Evolutionary conservation across 1,140 invertebrate genomes (phyloP).

Genomic region (Temnothorax curvispinosus): DNA sequence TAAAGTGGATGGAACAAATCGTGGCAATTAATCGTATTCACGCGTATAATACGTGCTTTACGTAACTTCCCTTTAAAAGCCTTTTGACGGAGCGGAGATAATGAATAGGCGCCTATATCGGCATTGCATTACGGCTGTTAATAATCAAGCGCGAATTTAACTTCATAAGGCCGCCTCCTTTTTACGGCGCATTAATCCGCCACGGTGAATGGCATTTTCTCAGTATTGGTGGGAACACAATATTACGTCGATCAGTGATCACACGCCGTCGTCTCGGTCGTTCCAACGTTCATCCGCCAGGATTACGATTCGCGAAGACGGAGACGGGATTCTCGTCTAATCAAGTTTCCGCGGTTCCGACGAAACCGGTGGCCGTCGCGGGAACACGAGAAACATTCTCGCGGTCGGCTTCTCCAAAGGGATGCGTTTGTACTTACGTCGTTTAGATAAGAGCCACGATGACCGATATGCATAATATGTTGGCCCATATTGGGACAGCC

Average conservation of each 20-base stretch:
- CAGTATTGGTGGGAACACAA: slow-evolving; percentile 24
- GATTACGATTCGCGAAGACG: neutral
- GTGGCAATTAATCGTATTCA: slow-evolving; percentile 66
- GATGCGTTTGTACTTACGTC: slow-evolving; percentile 75
- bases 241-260: slow-evolving; percentile 26
- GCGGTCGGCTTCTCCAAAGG: slow-evolving; percentile 80
- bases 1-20: slow-evolving; percentile 67
- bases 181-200: slow-evolving; percentile 19
- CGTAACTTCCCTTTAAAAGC: slow-evolving; percentile 32
- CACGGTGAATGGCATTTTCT: slow-evolving; percentile 32
- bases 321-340: slow-evolving; percentile 60
- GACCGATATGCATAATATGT: slow-evolving; percentile 80
- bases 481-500: slow-evolving; percentile 80
- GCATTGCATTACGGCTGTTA: slow-evolving; percentile 47
- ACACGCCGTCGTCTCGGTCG: neutral
- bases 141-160: slow-evolving; percentile 61
- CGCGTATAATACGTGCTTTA: slow-evolving; percentile 28
- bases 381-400: slow-evolving; percentile 69
- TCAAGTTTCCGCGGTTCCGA: slow-evolving; percentile 66
- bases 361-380: slow-evolving; percentile 58
- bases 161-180: slow-evolving; percentile 20
- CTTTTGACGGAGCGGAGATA: slow-evolving; percentile 28
- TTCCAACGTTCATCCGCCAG: slow-evolving; percentile 9
- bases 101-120: slow-evolving; percentile 50
- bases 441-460: slow-evolving; percentile 81